Base-by-base conservation (phyloP, 2,113 vertebrate species). In the Coregonus clupeaformis region DNA sequence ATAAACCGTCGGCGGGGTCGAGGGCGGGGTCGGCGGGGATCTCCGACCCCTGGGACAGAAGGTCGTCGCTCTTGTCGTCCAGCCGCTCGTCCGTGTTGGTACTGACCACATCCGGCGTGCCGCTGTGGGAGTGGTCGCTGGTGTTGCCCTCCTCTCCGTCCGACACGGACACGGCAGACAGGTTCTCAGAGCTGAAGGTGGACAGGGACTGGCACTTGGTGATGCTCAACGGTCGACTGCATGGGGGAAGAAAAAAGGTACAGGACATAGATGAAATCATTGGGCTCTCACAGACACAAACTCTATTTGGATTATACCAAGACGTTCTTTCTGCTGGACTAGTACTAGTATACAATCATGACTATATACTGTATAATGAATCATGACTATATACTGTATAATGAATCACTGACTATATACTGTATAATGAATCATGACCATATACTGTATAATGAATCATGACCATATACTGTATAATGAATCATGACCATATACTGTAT, bases 91-190 rank as follows among this genome's bases (percentile, higher is more conserved):
- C 96, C 0, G 96, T 97, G 84, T 97, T 95, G 87, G 95, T 96
- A 81, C 96, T 96, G 85, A 95, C 95, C 78, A 96, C 95, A 59
- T 98, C 96, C 0, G 96, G 96, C 0, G 96, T 97, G 77, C 95
- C 95, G 4, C 96, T 96, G 77, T 95, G 96, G 29, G 96, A 97
- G 75, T 95, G 95, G 75, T 98, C 96, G 0, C 94, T 98, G 52
- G 95, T 96, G 80, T 96, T 96, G 11, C 96, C 96, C 89, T 97
- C 95, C 78, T 96, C 96, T 1, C 95, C 96, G 14, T 97, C 96
- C 0, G 96, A 97, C 0, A 94, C 92, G 0, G 49, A 52, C 49
- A 52, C 49, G 12, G 49, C 49, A 52, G 94, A 94, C 60, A 96
- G 84, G 80, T 98, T 98, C 90, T 98, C 96, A 0, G 96, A 96